Conservation (phyloP, 2,888 invertebrate genomes). For the Quadroppia sp. region DNA sequence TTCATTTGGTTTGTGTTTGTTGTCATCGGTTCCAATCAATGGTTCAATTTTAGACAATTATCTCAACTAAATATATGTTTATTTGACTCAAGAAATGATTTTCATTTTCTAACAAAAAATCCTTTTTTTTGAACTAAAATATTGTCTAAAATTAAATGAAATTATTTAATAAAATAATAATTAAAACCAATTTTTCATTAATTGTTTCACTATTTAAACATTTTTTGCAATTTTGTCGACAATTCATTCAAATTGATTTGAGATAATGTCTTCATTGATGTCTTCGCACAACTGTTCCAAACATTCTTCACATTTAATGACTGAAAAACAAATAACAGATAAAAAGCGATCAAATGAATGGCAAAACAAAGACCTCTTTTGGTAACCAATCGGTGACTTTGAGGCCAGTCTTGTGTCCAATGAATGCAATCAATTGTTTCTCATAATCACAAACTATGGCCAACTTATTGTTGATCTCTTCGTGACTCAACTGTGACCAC, state of each 20-base stretch:
- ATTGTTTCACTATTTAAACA: too few species aligned
- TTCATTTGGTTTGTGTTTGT: too few species aligned
- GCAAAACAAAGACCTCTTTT: not conserved
- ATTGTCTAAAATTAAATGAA: too few species aligned
- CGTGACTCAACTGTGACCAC: slow-evolving; percentile 10
- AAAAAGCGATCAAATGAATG: too few species aligned
- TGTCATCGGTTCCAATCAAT: too few species aligned
- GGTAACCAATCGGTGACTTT: not conserved
- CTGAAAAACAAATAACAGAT: not conserved
- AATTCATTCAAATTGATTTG: not conserved
- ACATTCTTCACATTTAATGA: not conserved
- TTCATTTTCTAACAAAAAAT: too few species aligned
- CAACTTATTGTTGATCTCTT: not conserved
- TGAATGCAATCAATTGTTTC: not conserved
- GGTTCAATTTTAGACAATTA: too few species aligned
- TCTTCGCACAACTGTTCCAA: slow-evolving; percentile 6
- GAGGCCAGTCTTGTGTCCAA: slow-evolving; percentile 4
- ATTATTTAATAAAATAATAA: too few species aligned
- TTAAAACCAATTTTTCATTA: too few species aligned
- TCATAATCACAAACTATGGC: not conserved
- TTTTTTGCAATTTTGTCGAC: not conserved
- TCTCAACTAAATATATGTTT: too few species aligned
- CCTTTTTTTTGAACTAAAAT: too few species aligned
- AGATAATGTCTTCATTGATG: not conserved
- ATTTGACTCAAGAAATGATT: too few species aligned